Evolutionary conservation across 2,888 invertebrate species (phyloP), one percentile per base, ranked within the genome.

Genomic region (Hipparchia sbordonii): DNA sequence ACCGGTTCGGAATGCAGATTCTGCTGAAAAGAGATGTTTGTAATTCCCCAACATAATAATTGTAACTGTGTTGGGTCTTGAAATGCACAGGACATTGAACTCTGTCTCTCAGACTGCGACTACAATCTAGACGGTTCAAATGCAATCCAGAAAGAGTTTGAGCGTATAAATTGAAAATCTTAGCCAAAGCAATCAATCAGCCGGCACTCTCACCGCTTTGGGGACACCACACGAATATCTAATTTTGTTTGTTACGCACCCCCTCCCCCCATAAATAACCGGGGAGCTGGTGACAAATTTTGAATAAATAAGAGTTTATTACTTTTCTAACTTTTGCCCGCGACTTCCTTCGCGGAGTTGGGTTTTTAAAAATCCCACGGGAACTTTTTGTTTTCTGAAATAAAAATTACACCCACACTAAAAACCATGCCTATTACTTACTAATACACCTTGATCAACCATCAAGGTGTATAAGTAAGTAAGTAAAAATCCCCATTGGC

Each of bases 211-310:
- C 77, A 73, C 85, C 89, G 88, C 87, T 90, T 88, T 89, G 89
- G 90, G 88, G 90, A 92, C 92, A 89, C 91, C 89, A 86, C 87
- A 89, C 92, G 92, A 92, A 92, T 92, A 91, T 92, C 92, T 92
- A 92, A 92, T 92, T 91, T 91, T 91, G 91, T 91, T 91, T 91
- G 92, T 89, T 87, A 86, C 85, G 77, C 60, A 57, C 82, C 81
- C 75, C 72, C 76, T 78, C 39, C 39, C 39, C 39, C 39, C 39
- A 74, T 57, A 57, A 23, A 77, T 79, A 65, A 23, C 5, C 52
- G 5, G 6, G 33, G 65, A 52, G 48, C 8, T 6, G 48, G 23
- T 51, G 23, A n/a, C 12, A n/a, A 59, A 59, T 59, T 13, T 59
- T 10, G 33, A 6, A 33, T 12, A n/a, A 1, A 56, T 39, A 39